phyloP scores from a whole-genome alignment of 2,113 vertebrate species.

The Ellobius talpinus region DNA sequence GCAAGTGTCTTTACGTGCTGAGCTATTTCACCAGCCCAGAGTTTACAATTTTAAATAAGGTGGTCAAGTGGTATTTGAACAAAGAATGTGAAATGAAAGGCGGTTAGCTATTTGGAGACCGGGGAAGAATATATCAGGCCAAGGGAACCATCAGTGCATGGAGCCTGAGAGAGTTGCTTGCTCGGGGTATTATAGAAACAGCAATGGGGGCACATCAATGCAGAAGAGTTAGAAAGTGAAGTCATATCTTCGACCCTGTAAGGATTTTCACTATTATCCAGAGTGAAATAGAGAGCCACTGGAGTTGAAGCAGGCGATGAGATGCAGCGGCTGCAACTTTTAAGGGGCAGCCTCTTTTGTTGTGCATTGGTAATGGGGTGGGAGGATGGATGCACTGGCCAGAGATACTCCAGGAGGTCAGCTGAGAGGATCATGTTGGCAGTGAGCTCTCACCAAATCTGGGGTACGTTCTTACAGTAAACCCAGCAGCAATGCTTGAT shows the following conservation, averaged over 20 bases:
- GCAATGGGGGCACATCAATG: neutral
- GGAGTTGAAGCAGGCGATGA: neutral
- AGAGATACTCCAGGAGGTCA: neutral
- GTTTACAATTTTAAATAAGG: constrained; percentile 38
- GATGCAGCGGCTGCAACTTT: neutral
- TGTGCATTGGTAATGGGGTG: neutral
- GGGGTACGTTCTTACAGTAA: neutral
- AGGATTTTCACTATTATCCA: neutral
- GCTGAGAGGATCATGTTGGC: neutral
- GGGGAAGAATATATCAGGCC: neutral
- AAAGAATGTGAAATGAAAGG: neutral
- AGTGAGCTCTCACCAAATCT: neutral
- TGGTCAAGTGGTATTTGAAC: neutral
- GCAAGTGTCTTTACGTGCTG: neutral
- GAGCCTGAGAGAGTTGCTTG: neutral
- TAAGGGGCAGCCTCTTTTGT: neutral
- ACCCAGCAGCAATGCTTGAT: neutral
- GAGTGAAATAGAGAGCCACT: neutral
- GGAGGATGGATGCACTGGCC: neutral
- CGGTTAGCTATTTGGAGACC: neutral
- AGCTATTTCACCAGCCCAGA: neutral
- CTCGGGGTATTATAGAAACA: neutral
- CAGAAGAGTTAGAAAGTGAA: neutral
- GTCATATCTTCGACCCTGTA: neutral
- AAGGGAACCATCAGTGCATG: neutral